Conservation (phyloP, 2,797 vertebrate species). For the Neomorphus geoffroyi region DNA sequence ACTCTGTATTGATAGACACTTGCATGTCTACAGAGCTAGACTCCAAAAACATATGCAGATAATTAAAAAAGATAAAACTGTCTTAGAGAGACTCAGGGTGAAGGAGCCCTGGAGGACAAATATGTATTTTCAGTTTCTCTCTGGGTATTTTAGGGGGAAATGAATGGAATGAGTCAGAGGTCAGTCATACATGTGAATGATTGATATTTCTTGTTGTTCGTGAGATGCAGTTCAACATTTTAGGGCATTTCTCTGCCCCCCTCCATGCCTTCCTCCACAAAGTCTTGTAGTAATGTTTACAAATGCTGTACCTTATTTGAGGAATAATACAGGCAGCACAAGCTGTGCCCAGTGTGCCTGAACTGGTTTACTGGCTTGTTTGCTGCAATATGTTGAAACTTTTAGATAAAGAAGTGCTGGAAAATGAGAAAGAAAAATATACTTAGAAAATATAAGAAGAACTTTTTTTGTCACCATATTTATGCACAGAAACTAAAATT, state of each 20-base stretch:
- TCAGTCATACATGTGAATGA: not conserved
- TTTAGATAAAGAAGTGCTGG: not conserved
- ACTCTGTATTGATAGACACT: not conserved
- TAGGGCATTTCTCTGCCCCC: not conserved
- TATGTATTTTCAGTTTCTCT: not conserved
- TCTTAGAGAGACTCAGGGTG: not conserved
- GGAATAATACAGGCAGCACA: not conserved
- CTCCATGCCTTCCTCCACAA: too few relatives aligned
- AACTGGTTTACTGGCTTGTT: not conserved
- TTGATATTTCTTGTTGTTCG: not conserved
- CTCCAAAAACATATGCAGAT: not conserved
- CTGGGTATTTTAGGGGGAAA: not conserved
- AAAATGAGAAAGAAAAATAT: not conserved
- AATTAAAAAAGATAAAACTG: not conserved
- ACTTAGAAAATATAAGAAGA: not conserved
- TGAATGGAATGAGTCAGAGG: not conserved
- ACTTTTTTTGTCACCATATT: not conserved
- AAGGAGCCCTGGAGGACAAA: not conserved
- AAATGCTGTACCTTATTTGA: not conserved
- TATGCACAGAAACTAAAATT: not conserved
- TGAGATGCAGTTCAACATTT: not conserved
- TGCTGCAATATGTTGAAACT: not conserved
- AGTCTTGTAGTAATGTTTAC: too few relatives aligned
- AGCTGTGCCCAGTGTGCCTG: not conserved
- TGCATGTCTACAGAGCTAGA: not conserved